Percentiles rank a stretch among this genome's conserved stretches.
phyloP scores from a whole-genome alignment of 2,888 invertebrate species.

The Corythucha ciliata region DNA sequence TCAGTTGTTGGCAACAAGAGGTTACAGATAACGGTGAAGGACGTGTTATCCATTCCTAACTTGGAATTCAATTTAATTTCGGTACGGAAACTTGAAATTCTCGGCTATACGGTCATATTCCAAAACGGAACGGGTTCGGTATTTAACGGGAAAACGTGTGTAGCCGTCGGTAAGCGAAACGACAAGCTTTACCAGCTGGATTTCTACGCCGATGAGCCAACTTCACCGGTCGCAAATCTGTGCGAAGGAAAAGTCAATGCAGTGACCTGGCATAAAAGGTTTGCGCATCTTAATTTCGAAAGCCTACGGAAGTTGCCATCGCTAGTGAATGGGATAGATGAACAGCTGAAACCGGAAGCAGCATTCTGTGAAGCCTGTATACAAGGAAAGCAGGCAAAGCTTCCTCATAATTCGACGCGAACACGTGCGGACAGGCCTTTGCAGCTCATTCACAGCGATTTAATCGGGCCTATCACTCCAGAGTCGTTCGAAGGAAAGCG shows the following conservation, averaged over 20 bases:
- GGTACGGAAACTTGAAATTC: not conserved
- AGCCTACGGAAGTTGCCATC: not conserved
- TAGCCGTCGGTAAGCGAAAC: not conserved
- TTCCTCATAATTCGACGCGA: slow-evolving; percentile 14
- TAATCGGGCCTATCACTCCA: slow-evolving; percentile 34
- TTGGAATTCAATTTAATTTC: slow-evolving; percentile 14
- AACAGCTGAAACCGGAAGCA: slow-evolving; percentile 9
- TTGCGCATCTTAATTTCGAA: slow-evolving; percentile 1
- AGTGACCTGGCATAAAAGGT: not conserved
- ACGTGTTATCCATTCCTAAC: too few species aligned
- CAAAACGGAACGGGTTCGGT: not conserved
- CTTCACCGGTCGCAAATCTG: not conserved
- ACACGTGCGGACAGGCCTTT: slow-evolving; percentile 22
- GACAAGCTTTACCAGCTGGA: slow-evolving; percentile 9
- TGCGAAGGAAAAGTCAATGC: not conserved
- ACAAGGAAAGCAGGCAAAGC: not conserved
- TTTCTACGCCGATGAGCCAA: not conserved
- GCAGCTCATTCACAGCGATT: slow-evolving; percentile 32
- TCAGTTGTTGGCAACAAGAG: too few species aligned
- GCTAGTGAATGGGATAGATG: slow-evolving; percentile 6
- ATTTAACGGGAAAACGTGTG: not conserved
- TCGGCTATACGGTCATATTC: slow-evolving; percentile 1
- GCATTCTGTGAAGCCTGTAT: slow-evolving; percentile 8
- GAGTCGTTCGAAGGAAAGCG: slow-evolving; percentile 26
- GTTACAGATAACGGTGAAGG: too few species aligned